These are phyloP conservation scores for Elachura formosa DNA, from an alignment of 2,113 vertebrate species.

Conservation along the genomic window DNA sequence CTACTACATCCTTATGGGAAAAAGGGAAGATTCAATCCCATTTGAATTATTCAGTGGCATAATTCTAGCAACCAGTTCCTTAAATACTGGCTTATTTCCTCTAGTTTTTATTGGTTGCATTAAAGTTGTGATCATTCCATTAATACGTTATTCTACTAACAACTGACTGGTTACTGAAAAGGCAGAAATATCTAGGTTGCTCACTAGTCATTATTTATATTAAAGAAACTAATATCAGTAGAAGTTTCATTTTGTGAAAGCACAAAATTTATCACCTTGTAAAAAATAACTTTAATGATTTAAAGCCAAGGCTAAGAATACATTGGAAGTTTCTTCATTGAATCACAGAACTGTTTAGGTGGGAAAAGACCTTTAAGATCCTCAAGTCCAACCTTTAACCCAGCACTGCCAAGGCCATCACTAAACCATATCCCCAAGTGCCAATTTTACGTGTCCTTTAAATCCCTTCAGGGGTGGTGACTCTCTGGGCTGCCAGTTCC, in stretches of 20 bases:
- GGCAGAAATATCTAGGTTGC: neutral
- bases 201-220: neutral
- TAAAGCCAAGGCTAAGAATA: neutral
- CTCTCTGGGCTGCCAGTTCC: neutral
- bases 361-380: neutral
- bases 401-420: neutral
- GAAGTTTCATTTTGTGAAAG: neutral
- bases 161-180: neutral
- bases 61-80: neutral
- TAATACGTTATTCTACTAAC: neutral
- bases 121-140: neutral
- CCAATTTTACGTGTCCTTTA: neutral
- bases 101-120: neutral
- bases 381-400: neutral
- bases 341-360: neutral
- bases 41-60: neutral
- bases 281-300: neutral
- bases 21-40: neutral
- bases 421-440: neutral
- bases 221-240: neutral
- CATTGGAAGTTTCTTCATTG: neutral
- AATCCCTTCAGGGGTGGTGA: neutral
- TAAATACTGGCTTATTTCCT: neutral
- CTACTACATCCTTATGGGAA: neutral
- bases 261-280: neutral